Conservation (phyloP, 2,888 invertebrate genomes). For the Conus canariensis region DNA sequence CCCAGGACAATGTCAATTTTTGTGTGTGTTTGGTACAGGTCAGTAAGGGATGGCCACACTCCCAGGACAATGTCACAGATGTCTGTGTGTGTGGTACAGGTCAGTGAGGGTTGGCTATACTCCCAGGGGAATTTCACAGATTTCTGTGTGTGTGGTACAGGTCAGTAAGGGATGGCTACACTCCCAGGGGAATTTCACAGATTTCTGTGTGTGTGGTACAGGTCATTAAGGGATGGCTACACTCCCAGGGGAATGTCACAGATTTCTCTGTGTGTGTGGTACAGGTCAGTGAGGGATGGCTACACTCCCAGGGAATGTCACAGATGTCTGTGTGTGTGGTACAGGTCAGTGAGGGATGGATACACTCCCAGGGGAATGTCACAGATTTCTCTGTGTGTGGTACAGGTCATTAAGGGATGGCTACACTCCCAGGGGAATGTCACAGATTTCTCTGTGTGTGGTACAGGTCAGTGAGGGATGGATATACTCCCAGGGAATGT, state of each 20-base stretch:
- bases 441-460: too few relatives aligned
- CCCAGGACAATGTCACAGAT: too few relatives aligned
- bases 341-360: conserved; percentile 70
- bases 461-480: conserved; percentile 69
- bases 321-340: conserved; percentile 2
- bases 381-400: conserved; percentile 10
- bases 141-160: not conserved
- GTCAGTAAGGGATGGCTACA: not conserved
- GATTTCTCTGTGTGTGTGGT: not conserved
- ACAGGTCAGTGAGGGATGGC: not conserved
- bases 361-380: conserved; percentile 69
- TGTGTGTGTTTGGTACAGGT: not conserved
- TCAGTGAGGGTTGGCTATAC: too few relatives aligned
- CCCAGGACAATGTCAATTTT: conserved; percentile 61
- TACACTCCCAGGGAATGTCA: too few relatives aligned
- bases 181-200: too few relatives aligned
- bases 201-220: conserved; percentile 41
- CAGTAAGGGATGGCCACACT: not conserved
- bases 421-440: too few relatives aligned
- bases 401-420: not conserved
- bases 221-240: conserved; percentile 72
- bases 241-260: conserved; percentile 66
- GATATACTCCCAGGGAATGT: conserved; percentile 69
- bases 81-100: too few relatives aligned
- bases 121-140: conserved; percentile 60